Percentiles rank a stretch among this genome's conserved stretches.
Evolutionary conservation across 2,113 vertebrate genomes (phyloP).

Genomic region (Cynopterus brachyotis): DNA sequence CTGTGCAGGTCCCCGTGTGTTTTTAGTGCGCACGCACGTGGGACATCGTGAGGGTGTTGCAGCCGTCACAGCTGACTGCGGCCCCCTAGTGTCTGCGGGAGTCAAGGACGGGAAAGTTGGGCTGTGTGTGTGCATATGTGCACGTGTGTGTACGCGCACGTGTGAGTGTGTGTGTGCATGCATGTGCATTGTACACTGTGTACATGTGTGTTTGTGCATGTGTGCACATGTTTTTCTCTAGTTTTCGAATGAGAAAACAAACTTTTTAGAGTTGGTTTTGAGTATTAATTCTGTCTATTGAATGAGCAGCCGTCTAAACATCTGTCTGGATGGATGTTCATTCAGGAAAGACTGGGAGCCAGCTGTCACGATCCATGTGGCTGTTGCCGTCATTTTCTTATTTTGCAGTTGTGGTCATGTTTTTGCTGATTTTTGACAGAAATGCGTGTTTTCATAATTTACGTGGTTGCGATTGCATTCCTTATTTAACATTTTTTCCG

Average conservation of each 20-base stretch:
- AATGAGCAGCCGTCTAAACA: neutral
- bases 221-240: neutral
- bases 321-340: neutral
- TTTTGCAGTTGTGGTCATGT: neutral
- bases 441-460: neutral
- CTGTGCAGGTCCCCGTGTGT: neutral
- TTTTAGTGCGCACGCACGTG: no score
- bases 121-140: neutral
- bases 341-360: neutral
- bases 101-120: neutral
- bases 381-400: neutral
- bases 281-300: neutral
- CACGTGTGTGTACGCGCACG: rapidly evolving
- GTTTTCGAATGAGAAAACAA: neutral
- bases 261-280: neutral
- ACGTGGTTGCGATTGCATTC: neutral
- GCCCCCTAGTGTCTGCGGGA: neutral
- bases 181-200: no score
- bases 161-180: no score
- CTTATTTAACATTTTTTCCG: neutral
- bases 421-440: neutral
- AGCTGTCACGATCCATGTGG: neutral
- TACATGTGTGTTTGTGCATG: rapidly evolving
- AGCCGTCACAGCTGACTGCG: neutral
- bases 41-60: rapidly evolving